Evolutionary conservation across 1,140 invertebrate genomes (phyloP).

Genomic region (Gonioctena quinquepunctata): DNA sequence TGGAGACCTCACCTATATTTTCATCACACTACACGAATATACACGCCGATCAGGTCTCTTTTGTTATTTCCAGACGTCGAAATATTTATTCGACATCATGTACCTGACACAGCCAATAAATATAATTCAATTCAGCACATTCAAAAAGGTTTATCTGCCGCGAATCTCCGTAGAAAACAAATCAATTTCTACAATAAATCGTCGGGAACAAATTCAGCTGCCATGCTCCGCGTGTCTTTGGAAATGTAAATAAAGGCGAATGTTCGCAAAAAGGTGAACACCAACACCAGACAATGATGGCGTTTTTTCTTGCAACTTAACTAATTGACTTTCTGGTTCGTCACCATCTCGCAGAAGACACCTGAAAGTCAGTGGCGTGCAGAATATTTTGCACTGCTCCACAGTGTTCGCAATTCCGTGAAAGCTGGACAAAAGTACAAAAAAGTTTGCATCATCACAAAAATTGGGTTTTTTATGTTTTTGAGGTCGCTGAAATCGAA

Average conservation of each 20-base stretch:
- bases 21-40: too few species aligned
- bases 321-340: conserved; percentile 39
- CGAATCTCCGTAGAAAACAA: conserved; percentile 11
- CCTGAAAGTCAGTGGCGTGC: not conserved
- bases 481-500: too few species aligned
- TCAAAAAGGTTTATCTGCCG: conserved; percentile 4
- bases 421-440: too few species aligned
- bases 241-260: conserved; percentile 12
- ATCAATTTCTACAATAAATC: conserved; percentile 17
- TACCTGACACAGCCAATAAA: not conserved
- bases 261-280: conserved; percentile 21
- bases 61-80: not conserved
- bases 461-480: too few species aligned
- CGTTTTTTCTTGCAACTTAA: conserved; percentile 18
- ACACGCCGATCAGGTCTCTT: not conserved
- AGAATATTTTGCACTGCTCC: too few species aligned
- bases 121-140: conserved; percentile 15
- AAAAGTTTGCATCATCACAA: too few species aligned
- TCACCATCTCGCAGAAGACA: conserved; percentile 19
- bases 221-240: not conserved
- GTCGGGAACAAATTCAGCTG: conserved; percentile 11
- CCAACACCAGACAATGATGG: conserved; percentile 26
- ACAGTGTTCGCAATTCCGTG: too few species aligned
- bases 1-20: too few species aligned
- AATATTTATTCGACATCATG: not conserved